A percentile compares a stretch with the other conserved stretches of the same genome.
Conservation (phyloP, 2,113 vertebrate species). For the Erinaceus europaeus region DNA sequence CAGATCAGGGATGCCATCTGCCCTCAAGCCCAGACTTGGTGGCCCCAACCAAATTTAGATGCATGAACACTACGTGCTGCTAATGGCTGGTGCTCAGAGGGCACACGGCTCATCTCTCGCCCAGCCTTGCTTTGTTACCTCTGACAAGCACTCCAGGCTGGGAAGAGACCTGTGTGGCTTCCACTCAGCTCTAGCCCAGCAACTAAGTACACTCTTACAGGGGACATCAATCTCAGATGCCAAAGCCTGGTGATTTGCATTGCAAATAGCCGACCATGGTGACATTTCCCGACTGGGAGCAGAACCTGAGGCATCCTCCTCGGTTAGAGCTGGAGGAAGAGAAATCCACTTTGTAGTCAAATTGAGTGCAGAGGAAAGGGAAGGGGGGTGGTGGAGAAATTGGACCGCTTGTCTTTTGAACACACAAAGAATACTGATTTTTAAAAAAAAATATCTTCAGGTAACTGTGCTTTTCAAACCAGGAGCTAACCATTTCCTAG, state of each 20-base stretch:
- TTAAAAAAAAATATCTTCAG: not conserved
- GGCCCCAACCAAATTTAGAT: constrained; percentile 46
- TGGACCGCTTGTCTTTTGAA: not conserved
- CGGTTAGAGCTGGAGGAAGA: not conserved
- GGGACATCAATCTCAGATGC: constrained; percentile 43
- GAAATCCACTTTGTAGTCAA: constrained; percentile 18
- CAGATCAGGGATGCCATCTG: not conserved
- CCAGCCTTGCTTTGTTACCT: constrained; percentile 26
- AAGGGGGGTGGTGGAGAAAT: not conserved
- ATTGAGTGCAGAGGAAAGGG: constrained; percentile 46
- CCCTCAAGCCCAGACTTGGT: constrained; percentile 15
- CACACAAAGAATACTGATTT: constrained; percentile 1
- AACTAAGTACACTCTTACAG: constrained; percentile 10
- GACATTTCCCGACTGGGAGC: constrained; percentile 42
- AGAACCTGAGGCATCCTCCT: constrained; percentile 38
- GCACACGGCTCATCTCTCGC: rapidly evolving
- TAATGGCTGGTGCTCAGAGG: not conserved
- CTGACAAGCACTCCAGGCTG: constrained; percentile 7
- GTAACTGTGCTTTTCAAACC: not conserved
- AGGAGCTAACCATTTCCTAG: not conserved
- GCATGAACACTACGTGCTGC: not conserved
- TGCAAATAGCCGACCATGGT: constrained; percentile 10
- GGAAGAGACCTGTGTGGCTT: not conserved
- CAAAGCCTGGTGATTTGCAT: constrained; percentile 26
- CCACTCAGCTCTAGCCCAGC: constrained; percentile 7